A percentile compares a stretch with the other conserved stretches of the same genome.
These are phyloP conservation scores for Trinectes maculatus DNA, from an alignment of 2,113 vertebrate genomes.

Conservation along the genomic window DNA sequence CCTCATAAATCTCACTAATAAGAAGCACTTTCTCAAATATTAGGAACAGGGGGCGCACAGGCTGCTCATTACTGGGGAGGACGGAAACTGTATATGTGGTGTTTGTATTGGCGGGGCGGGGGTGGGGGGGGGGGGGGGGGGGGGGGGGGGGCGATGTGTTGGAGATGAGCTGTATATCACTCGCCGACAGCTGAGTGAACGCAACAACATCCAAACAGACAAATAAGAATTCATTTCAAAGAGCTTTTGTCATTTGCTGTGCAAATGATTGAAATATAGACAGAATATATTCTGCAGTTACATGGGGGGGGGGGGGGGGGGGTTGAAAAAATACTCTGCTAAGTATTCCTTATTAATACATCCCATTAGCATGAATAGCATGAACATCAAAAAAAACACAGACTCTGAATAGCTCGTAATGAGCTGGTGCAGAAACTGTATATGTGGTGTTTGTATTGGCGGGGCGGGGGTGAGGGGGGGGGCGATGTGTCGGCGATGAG, in stretches of 20 bases:
- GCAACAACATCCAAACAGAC: constrained; percentile 67
- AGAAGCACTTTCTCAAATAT: constrained; percentile 65
- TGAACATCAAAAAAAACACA: constrained; percentile 7
- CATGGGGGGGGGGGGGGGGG: constrained; percentile 16
- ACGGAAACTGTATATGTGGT: constrained; percentile 51
- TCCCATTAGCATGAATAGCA: neutral
- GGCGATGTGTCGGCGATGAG: constrained; percentile 38
- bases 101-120: constrained; percentile 57
- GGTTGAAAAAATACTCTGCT: neutral
- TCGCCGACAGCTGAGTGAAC: constrained; percentile 71
- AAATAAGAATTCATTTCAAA: constrained; percentile 66
- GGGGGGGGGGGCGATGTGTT: constrained; percentile 32
- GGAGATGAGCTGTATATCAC: constrained; percentile 47
- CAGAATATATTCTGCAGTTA: constrained; percentile 46
- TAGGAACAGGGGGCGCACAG: constrained; percentile 41
- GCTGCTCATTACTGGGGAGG: constrained; percentile 45
- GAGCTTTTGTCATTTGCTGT: constrained; percentile 69
- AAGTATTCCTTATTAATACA: neutral
- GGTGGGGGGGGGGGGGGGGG: constrained; percentile 24
- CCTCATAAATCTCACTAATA: constrained; percentile 79
- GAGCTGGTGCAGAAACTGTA: constrained; percentile 54
- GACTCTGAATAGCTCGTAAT: constrained; percentile 51
- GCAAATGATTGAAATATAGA: constrained; percentile 69
- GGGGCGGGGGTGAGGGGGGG: neutral
- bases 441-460: constrained; percentile 62